phyloP scores from a whole-genome alignment of 2,113 vertebrate species.

The Myotis yumanensis region DNA sequence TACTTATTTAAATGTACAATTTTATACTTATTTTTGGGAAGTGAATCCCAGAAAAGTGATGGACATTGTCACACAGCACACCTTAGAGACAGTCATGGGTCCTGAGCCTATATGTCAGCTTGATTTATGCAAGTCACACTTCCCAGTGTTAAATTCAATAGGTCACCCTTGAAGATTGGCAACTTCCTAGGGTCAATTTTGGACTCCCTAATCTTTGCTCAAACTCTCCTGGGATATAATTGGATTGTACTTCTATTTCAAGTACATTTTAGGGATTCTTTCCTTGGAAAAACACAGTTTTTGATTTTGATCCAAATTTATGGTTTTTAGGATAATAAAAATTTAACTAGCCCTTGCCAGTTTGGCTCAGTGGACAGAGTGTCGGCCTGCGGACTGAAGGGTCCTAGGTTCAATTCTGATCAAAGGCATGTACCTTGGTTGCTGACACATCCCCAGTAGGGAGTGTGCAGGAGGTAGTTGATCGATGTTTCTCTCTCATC shows the following conservation, averaged over 20 bases:
- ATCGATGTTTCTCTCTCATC: too few species aligned
- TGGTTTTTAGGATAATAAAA: conserved; percentile 38
- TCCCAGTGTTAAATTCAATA: background rate
- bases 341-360: background rate
- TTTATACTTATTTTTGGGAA: conserved; percentile 37
- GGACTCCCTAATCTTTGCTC: background rate
- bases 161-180: background rate
- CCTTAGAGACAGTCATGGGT: background rate
- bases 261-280: conserved; percentile 41
- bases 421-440: too few species aligned
- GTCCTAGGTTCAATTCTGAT: too few species aligned
- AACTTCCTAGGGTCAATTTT: background rate
- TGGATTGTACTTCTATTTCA: conserved; percentile 15
- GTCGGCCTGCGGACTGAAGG: too few species aligned
- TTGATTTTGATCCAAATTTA: conserved; percentile 54
- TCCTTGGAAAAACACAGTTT: background rate
- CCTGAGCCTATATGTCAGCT: background rate
- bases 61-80: background rate
- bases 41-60: conserved; percentile 18
- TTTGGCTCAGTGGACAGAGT: too few species aligned
- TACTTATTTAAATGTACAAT: background rate
- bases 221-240: conserved; percentile 27
- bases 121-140: background rate
- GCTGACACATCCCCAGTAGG: too few species aligned
- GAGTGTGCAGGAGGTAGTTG: too few species aligned